These are phyloP conservation scores for Pelecanoides urinatrix DNA, from an alignment of 2,113 vertebrate species.

Conservation along the genomic window DNA sequence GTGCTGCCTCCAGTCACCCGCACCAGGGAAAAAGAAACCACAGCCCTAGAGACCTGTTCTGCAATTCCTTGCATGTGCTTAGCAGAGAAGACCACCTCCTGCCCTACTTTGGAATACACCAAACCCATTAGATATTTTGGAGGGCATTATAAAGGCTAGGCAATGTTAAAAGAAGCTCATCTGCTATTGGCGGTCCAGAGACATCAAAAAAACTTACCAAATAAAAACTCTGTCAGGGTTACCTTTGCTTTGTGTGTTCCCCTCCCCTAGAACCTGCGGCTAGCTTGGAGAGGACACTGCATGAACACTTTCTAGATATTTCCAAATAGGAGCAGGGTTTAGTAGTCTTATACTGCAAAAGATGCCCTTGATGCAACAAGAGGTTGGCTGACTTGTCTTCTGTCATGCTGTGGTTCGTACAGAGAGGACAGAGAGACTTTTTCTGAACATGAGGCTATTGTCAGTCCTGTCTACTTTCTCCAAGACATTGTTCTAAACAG, in stretches of 20 bases:
- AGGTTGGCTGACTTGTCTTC: rapidly evolving
- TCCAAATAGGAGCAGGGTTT: not conserved
- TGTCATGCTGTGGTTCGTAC: not conserved
- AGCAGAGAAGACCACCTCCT: not conserved
- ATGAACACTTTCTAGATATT: not conserved
- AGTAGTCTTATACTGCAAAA: not conserved
- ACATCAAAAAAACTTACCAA: not conserved
- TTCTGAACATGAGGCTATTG: not conserved
- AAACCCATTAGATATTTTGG: not conserved
- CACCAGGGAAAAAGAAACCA: not conserved
- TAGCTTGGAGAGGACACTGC: not conserved
- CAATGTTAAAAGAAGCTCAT: not conserved
- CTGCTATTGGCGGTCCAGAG: not conserved
- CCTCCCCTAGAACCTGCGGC: not conserved
- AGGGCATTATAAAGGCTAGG: not conserved
- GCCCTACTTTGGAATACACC: not conserved
- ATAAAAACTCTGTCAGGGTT: not conserved
- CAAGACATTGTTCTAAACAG: not conserved
- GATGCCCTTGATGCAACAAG: not conserved
- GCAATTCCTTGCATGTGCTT: not conserved
- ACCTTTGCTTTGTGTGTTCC: not conserved
- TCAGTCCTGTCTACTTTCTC: not conserved
- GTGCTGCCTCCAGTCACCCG: not conserved
- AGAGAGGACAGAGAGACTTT: not conserved
- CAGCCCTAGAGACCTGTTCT: not conserved